Conservation (phyloP, 2,113 vertebrate species). For the Mixornis gularis region DNA sequence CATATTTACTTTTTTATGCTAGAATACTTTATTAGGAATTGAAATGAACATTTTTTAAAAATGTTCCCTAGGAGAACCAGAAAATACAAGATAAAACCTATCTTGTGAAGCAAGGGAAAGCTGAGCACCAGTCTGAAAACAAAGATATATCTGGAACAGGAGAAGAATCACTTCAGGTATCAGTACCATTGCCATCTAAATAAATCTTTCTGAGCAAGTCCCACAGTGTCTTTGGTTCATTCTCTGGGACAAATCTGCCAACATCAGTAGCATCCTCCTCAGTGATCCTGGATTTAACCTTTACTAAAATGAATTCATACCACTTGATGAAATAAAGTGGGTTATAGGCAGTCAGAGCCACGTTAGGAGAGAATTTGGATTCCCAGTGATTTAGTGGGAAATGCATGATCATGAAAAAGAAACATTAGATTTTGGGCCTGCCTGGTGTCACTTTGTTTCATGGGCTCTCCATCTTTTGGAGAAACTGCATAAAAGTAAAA, state of each 20-base stretch:
- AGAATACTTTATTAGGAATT: neutral
- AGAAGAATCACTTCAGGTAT: conserved; percentile 65
- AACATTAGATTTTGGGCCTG: neutral
- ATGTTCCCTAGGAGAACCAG: conserved; percentile 52
- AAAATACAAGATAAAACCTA: conserved; percentile 66
- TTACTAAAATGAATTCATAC: neutral
- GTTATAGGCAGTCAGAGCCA: neutral
- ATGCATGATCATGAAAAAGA: neutral
- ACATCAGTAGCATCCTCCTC: neutral
- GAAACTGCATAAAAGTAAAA: neutral
- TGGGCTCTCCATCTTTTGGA: neutral
- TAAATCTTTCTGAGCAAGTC: neutral
- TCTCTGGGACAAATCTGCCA: neutral
- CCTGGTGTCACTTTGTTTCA: neutral
- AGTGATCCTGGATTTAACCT: neutral
- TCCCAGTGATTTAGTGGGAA: neutral
- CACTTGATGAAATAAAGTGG: neutral
- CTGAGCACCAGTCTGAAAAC: neutral
- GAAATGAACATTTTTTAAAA: neutral
- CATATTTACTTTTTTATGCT: neutral
- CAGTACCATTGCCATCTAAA: neutral
- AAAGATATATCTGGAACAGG: neutral
- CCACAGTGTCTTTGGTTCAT: neutral
- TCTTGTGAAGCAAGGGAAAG: conserved; percentile 65
- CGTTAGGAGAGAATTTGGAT: neutral